phyloP scores from a whole-genome alignment of 2,113 vertebrate species.

The Ginglymostoma cirratum region DNA sequence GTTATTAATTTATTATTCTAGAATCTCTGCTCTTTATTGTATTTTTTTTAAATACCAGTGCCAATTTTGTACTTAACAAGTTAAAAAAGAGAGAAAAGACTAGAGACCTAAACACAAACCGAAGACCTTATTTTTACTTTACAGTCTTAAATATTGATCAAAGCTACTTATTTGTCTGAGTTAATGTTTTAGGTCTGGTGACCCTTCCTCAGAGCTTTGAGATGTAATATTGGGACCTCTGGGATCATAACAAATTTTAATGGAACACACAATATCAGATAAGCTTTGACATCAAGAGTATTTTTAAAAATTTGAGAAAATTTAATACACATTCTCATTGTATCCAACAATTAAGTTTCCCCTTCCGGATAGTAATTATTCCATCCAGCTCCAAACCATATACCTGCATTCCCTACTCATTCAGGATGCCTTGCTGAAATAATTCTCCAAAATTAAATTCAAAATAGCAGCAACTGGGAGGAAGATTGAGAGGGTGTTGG shows the following conservation, averaged over 20 bases:
- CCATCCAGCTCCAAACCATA: not conserved
- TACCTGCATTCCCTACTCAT: not conserved
- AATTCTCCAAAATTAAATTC: not conserved
- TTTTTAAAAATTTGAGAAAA: not conserved
- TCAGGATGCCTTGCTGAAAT: not conserved
- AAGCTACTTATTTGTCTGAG: too few species aligned
- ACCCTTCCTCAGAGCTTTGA: too few species aligned
- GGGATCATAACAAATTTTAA: not conserved
- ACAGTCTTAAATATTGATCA: too few species aligned
- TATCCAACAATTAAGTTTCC: not conserved
- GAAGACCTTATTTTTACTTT: too few species aligned
- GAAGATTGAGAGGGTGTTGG: not conserved
- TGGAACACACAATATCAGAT: not conserved
- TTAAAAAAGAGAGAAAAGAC: too few species aligned
- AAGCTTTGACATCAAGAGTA: not conserved
- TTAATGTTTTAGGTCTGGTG: too few species aligned
- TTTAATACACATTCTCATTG: not conserved
- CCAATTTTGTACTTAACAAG: too few species aligned
- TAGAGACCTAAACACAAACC: too few species aligned
- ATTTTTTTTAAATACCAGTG: too few species aligned
- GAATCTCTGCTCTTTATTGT: too few species aligned
- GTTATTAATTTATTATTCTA: too few species aligned
- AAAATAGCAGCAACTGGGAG: not conserved
- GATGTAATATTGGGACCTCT: not conserved
- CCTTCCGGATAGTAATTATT: not conserved